Evolutionary conservation across 2,888 invertebrate genomes (phyloP).

Genomic region (Stenolophus ochropezus): DNA sequence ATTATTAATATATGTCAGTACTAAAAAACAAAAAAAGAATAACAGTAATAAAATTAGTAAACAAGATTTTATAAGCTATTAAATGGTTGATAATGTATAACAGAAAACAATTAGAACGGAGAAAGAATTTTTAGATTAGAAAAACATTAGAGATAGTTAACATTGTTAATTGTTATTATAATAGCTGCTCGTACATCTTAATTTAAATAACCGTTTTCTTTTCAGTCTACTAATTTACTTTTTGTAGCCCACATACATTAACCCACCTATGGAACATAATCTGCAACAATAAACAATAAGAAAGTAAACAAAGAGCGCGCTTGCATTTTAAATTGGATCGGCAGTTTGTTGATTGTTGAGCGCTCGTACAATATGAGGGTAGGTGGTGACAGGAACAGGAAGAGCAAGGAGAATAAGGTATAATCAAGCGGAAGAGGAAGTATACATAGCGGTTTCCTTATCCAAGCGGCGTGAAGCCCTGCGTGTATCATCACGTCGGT

Average conservation of each 20-base stretch:
- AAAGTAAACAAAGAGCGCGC: neutral
- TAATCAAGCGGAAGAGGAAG: slow-evolving; percentile 44
- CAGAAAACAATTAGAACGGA: neutral
- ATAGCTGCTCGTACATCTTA: neutral
- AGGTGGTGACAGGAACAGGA: slow-evolving; percentile 27
- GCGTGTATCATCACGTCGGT: neutral
- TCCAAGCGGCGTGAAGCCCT: slow-evolving; percentile 2
- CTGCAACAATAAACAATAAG: neutral
- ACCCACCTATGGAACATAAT: neutral
- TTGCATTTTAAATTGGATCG: neutral
- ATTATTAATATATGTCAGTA: too few relatives aligned
- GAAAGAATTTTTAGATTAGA: neutral
- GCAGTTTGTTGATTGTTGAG: neutral
- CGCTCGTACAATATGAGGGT: slow-evolving; percentile 1
- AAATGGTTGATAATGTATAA: neutral
- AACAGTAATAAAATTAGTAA: neutral
- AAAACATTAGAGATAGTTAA: neutral
- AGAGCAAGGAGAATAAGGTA: slow-evolving; percentile 39
- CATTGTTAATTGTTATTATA: neutral
- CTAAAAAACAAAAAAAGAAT: too few relatives aligned
- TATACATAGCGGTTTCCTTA: slow-evolving; percentile 43
- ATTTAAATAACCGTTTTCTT: neutral
- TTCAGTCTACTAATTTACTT: neutral
- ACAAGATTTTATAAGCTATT: neutral
- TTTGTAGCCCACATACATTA: neutral